These are phyloP conservation scores for Cyclargus thomasi DNA, from an alignment of 1,140 invertebrate species.

Conservation along the genomic window DNA sequence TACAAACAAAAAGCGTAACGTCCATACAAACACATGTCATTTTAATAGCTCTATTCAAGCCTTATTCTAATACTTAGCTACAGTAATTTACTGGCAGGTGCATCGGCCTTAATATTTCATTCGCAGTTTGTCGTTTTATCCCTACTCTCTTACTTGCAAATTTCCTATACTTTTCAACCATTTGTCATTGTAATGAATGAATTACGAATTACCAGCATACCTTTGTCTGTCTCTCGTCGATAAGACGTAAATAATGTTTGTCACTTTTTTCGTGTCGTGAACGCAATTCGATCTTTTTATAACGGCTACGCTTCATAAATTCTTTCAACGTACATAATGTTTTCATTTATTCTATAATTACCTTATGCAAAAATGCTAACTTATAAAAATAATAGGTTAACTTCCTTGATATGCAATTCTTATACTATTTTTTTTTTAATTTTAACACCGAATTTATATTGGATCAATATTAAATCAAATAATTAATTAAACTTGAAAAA, in stretches of 20 bases:
- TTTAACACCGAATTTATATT: no score
- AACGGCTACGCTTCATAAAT: slow-evolving; percentile 37
- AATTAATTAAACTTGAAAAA: no score
- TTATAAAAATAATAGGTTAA: no score
- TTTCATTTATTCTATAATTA: slow-evolving; percentile 24
- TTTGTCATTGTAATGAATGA: slow-evolving; percentile 57
- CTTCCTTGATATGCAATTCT: no score
- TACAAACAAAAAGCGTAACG: not conserved
- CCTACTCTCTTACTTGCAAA: slow-evolving; percentile 50
- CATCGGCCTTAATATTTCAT: slow-evolving; percentile 26
- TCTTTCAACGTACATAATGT: slow-evolving; percentile 32
- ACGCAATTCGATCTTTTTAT: slow-evolving; percentile 40
- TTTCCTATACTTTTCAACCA: slow-evolving; percentile 55
- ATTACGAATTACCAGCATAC: slow-evolving; percentile 41
- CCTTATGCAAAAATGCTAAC: slow-evolving; percentile 20
- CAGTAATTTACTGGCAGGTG: slow-evolving; percentile 33
- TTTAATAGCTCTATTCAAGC: slow-evolving; percentile 24
- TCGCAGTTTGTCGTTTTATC: slow-evolving; percentile 41
- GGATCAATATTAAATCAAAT: no score
- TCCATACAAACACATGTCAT: not conserved
- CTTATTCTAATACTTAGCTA: slow-evolving; percentile 16
- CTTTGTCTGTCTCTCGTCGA: slow-evolving; percentile 31
- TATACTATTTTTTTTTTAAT: no score
- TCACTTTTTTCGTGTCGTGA: slow-evolving; percentile 32
- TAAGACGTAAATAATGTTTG: slow-evolving; percentile 38